Evolutionary conservation across 2,113 vertebrate genomes (phyloP).

Genomic region (Saguinus midas): DNA sequence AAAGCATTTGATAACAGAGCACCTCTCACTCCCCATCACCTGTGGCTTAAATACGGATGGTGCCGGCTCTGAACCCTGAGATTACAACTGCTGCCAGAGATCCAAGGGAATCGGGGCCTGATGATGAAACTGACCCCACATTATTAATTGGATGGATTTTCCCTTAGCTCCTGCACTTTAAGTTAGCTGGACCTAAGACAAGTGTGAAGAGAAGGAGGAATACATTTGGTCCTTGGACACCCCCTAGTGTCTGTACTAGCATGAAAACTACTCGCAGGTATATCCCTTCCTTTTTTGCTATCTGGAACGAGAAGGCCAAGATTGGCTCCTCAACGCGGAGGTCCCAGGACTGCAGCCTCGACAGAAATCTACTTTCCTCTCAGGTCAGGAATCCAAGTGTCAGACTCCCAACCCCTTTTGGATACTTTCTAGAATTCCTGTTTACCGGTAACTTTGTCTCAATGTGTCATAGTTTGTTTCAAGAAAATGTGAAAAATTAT

Average conservation of each 20-base stretch:
- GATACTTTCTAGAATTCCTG: not conserved
- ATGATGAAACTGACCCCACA: slow-evolving; percentile 52
- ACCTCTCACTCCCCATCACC: not conserved
- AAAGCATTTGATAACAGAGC: not conserved
- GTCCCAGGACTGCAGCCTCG: not conserved
- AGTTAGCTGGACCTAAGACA: slow-evolving; percentile 61
- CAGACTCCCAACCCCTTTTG: not conserved
- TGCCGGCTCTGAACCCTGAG: not conserved
- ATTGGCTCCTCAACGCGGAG: not conserved
- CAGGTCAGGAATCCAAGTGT: not conserved
- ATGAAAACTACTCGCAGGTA: slow-evolving; percentile 37
- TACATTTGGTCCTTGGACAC: slow-evolving; percentile 78
- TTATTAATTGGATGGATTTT: slow-evolving; percentile 64
- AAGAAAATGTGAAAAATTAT: slow-evolving; percentile 39
- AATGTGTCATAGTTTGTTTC: slow-evolving; percentile 5
- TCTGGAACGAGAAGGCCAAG: not conserved
- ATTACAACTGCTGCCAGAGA: slow-evolving; percentile 26
- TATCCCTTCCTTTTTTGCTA: not conserved
- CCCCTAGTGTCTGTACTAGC: slow-evolving; percentile 77
- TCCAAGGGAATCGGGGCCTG: not conserved
- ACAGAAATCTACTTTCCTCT: not conserved
- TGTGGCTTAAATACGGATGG: slow-evolving; percentile 41
- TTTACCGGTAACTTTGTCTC: slow-evolving; percentile 17
- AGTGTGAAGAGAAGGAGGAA: slow-evolving; percentile 48
- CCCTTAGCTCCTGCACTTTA: slow-evolving; percentile 51